A percentile compares a stretch with the other conserved stretches of the same genome.
These are phyloP conservation scores for Sebastes aleutianus DNA, from an alignment of 2,797 vertebrate genomes.

Conservation along the genomic window DNA sequence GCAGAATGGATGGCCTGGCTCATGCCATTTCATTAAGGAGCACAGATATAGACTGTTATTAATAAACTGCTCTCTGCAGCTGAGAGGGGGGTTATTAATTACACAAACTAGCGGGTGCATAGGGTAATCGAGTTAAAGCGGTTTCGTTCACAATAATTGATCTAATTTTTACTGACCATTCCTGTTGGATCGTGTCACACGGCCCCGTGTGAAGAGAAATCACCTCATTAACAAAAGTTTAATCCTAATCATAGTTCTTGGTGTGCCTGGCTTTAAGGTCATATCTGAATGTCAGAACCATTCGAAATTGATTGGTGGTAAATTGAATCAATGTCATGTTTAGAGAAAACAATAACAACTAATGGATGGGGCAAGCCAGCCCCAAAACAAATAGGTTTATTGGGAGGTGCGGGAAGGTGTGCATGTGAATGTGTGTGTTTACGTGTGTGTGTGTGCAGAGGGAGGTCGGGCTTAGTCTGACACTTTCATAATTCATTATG, in stretches of 20 bases:
- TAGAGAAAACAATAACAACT: slow-evolving; percentile 98
- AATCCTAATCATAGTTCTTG: slow-evolving; percentile 99
- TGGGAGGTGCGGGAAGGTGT: slow-evolving; percentile 79
- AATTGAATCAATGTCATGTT: slow-evolving; percentile 99
- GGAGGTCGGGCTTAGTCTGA: slow-evolving; percentile 71
- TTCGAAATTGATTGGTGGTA: slow-evolving; percentile 99
- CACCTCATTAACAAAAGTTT: slow-evolving; percentile 99
- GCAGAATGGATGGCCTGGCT: slow-evolving; percentile 89
- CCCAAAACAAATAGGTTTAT: slow-evolving; percentile 91
- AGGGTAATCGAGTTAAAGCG: slow-evolving; percentile 95
- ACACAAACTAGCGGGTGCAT: slow-evolving; percentile 93
- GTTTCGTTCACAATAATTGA: slow-evolving; percentile 98
- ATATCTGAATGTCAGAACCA: slow-evolving; percentile 99
- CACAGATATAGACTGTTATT: slow-evolving; percentile 93
- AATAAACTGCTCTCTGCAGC: slow-evolving; percentile 93
- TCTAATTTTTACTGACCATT: slow-evolving; percentile 96
- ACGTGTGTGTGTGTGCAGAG: slow-evolving; percentile 13
- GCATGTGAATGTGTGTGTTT: neutral
- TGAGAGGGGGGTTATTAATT: slow-evolving; percentile 90
- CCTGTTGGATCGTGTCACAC: slow-evolving; percentile 74
- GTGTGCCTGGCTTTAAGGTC: slow-evolving; percentile 98
- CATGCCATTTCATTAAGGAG: slow-evolving; percentile 85
- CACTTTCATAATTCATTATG: slow-evolving; percentile 94
- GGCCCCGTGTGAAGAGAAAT: slow-evolving; percentile 90
- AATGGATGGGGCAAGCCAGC: slow-evolving; percentile 94